Conservation (phyloP, 2,797 vertebrate genomes). For the Aplochiton taeniatus region DNA sequence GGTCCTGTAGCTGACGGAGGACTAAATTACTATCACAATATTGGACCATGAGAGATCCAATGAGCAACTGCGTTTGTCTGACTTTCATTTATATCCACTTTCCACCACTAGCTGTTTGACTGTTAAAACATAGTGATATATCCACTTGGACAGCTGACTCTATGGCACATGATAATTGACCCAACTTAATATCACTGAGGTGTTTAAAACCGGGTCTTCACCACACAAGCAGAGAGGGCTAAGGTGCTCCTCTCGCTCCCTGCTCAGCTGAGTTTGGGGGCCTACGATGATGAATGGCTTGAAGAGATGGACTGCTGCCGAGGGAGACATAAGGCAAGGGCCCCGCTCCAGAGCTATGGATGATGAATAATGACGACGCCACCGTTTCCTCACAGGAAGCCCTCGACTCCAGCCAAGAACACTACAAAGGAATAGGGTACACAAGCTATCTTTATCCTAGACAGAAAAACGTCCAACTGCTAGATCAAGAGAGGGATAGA, state of each 20-base stretch:
- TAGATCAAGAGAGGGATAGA: neutral
- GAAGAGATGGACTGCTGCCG: conserved; percentile 71
- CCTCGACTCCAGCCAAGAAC: conserved; percentile 4
- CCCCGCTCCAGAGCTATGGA: conserved; percentile 59
- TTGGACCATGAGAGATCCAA: too few species aligned
- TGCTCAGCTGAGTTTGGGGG: conserved; percentile 60
- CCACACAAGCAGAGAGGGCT: conserved; percentile 59
- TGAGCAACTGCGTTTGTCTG: too few species aligned
- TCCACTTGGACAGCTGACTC: conserved; percentile 62
- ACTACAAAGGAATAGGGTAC: conserved; percentile 1
- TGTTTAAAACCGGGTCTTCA: conserved; percentile 66
- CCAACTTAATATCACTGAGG: conserved; percentile 76
- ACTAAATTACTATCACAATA: too few species aligned
- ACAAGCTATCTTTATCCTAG: neutral
- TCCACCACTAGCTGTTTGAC: neutral
- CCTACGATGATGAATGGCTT: conserved; percentile 71
- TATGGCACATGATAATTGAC: conserved; percentile 72
- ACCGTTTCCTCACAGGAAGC: conserved; percentile 70
- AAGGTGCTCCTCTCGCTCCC: conserved; percentile 47
- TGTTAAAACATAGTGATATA: conserved; percentile 41
- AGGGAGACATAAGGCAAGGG: conserved; percentile 65
- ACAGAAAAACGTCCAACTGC: neutral
- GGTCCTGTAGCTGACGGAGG: too few species aligned
- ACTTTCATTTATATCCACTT: too few species aligned
- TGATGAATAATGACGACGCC: conserved; percentile 76